Evolutionary conservation across 2,113 vertebrate species (phyloP), one percentile per base, ranked within the genome.

Genomic region (Typhlomys cinereus): DNA sequence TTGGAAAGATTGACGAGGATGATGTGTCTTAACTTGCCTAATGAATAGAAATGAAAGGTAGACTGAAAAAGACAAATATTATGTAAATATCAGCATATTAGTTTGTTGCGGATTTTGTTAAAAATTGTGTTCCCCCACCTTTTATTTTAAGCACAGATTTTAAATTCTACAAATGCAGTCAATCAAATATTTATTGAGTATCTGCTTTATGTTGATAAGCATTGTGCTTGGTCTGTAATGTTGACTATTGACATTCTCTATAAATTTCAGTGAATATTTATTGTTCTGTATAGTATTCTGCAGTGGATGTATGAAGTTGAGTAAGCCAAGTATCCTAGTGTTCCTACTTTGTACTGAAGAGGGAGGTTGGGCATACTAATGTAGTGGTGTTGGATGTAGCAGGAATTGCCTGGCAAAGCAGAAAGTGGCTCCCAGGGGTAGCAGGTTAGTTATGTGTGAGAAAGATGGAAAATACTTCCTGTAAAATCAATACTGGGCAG

Each of bases 141-240:
- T n/a, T n/a, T n/a, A 57, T 14, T 78, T 57, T 59, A 87, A 89
- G 46, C 52, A 54, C 70, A 84, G 70, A 78, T 67, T 90, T 90
- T 39, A 79, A 87, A 85, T 92, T 93, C 85, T 86, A 7, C 20
- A 8, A 92, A 52, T 64, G 64, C 54, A 82, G 23, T 73, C 23
- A 29, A 59, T 80, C 61, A 85, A 84, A 84, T 67, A 76, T 86
- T 85, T 92, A 61, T 81, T 70, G 44, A 73, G 15, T 67, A 23
- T 66, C n/a, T 91, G 21, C 17, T 84, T 0, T 84, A 34, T 54
- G 34, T 93, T 80, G 39, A 91, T 81, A 66, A 91, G 21, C 75
- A 83, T 83, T 84, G 62, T 61, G 7, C 1, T 67, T 46, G 34
- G 31, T 41, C 54, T 57, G 17, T 61, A 61, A 7, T 66, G 59